Conservation (phyloP, 2,797 vertebrate species). For the Sitta carolinensis region DNA sequence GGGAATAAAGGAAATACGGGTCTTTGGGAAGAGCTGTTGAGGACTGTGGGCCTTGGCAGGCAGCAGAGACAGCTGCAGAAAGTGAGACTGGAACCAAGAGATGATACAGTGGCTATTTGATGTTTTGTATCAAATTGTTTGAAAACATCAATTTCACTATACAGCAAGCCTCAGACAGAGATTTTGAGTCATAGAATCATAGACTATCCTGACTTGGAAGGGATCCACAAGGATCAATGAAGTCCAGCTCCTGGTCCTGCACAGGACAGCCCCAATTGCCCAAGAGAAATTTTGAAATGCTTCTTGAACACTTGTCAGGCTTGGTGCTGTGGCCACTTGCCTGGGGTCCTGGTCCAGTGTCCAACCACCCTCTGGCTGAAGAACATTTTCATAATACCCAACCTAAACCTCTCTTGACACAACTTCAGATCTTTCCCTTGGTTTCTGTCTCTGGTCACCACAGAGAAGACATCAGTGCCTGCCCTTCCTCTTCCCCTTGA, state of each 20-base stretch:
- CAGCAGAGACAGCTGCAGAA: neutral
- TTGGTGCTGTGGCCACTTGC: neutral
- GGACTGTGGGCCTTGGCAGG: neutral
- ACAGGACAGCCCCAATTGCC: neutral
- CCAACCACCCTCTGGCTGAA: neutral
- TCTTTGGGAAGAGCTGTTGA: neutral
- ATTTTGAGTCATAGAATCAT: neutral
- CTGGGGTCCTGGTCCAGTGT: neutral
- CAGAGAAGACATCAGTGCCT: neutral
- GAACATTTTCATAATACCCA: neutral
- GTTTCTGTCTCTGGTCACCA: neutral
- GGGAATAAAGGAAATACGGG: neutral
- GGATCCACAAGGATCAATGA: neutral
- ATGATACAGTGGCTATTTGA: neutral
- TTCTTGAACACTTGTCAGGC: neutral
- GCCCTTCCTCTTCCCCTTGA: neutral
- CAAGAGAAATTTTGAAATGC: neutral
- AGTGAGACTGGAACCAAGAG: neutral
- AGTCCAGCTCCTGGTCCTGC: neutral
- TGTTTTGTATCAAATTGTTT: neutral
- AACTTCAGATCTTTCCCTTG: accelerated
- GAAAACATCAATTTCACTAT: neutral
- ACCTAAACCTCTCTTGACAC: neutral
- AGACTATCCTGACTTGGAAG: neutral
- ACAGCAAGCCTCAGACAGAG: neutral